Evolutionary conservation across 2,113 vertebrate genomes (phyloP), one percentile per base, ranked within the genome.

Genomic region (Syngnathoides biaculeatus): DNA sequence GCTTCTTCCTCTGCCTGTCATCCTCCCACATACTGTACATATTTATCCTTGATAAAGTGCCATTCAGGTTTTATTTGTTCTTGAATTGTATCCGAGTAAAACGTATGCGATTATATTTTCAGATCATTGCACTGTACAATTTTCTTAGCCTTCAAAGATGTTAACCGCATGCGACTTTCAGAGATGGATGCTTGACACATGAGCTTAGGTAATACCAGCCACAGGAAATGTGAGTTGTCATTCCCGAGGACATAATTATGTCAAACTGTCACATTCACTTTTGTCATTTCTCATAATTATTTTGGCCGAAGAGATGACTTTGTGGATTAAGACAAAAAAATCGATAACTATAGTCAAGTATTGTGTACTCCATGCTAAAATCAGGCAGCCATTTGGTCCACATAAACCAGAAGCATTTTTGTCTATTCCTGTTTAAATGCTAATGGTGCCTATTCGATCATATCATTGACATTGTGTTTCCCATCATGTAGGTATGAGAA

Each of bases 401-500:
- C 52, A 55, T 50, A 42, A 26, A 42, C n/a, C 11, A 27, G 2
- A 11, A 8, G 62, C 17, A 11, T 5, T 45, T 22, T 12, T 48
- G 19, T n/a, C 14, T 63, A 39, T 58, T 27, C 26, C 53, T 20
- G 2, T 30, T 20, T n/a, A 42, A 20, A 20, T 40, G 26, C n/a
- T 15, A 22, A 14, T n/a, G 15, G 17, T 22, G 27, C 20, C 42
- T 22, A 27, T 66, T 8, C 1, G 3, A 30, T 2, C 1, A 39
- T 64, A 6, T 39, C 7, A 61, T 9, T 48, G 10, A 17, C 52
- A 1, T 58, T 48, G 48, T 67, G 71, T 81, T 42, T 72, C 20
- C 24, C 48, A 1, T 56, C 53, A 3, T 77, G 1, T 83, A 96
- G 95, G 95, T 79, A 96, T 97, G 95, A 83, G 95, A 69, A 96